A percentile compares a stretch with the other conserved stretches of the same genome.
These are phyloP conservation scores for Zaprionus gabonicus DNA, from an alignment of 1,140 invertebrate species.

Conservation along the genomic window DNA sequence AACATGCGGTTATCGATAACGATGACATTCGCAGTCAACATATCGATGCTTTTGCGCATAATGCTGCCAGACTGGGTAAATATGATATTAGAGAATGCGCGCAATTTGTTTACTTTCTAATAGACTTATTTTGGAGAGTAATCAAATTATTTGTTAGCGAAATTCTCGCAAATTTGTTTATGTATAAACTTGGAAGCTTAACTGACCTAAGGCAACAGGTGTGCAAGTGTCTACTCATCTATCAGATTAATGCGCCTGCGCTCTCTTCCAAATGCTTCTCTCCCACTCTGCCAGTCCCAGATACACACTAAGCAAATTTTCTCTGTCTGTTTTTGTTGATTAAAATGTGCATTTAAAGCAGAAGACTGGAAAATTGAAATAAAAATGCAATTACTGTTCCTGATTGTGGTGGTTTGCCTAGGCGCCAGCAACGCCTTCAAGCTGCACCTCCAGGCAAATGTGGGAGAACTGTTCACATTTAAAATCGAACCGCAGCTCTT, in stretches of 20 bases:
- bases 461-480: conserved; percentile 88
- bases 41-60: conserved; percentile 26
- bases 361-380: background rate
- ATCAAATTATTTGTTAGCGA: background rate
- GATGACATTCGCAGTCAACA: background rate
- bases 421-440: conserved; percentile 6
- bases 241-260: conserved; percentile 52
- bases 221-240: background rate
- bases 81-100: background rate
- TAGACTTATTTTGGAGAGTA: background rate
- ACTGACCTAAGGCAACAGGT: conserved; percentile 52
- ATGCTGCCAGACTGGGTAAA: conserved; percentile 19
- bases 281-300: conserved; percentile 36
- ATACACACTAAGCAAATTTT: conserved; percentile 73
- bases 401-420: conserved; percentile 33
- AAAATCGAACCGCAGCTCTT: conserved; percentile 88
- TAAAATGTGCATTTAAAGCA: conserved; percentile 44
- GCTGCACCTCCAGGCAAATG: conserved; percentile 84
- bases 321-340: conserved; percentile 31
- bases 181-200: no score
- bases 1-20: conserved; percentile 22
- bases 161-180: background rate
- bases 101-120: background rate
- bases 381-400: conserved; percentile 48
- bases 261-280: conserved; percentile 33